Evolutionary conservation across 2,888 invertebrate species (phyloP).

Genomic region (Cryptocheilus praepositus): DNA sequence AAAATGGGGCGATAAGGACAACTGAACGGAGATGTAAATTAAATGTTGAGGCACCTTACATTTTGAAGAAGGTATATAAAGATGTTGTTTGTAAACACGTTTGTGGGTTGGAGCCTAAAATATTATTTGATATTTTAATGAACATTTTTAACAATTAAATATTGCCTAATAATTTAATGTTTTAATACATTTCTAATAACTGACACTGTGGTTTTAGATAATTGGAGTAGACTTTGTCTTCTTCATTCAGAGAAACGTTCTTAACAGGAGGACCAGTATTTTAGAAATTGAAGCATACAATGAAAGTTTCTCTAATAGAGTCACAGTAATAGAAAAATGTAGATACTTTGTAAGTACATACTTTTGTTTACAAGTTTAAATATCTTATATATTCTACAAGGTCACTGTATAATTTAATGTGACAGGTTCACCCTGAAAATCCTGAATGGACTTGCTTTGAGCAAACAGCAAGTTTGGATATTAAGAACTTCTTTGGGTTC

Average conservation of each 20-base stretch:
- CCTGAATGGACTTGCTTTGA: slow-evolving; percentile 97
- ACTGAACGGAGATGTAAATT: slow-evolving; percentile 92
- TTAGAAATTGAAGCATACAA: slow-evolving; percentile 94
- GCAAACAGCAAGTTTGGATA: slow-evolving; percentile 92
- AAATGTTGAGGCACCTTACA: slow-evolving; percentile 94
- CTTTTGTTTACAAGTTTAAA: neutral
- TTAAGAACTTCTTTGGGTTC: slow-evolving; percentile 96
- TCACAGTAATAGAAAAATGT: slow-evolving; percentile 92
- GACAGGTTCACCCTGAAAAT: slow-evolving; percentile 94
- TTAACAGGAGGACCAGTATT: slow-evolving; percentile 86
- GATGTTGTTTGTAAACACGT: neutral
- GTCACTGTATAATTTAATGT: slow-evolving; percentile 6
- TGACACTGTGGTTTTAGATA: slow-evolving; percentile 77
- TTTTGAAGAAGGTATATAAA: slow-evolving; percentile 88
- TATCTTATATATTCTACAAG: neutral
- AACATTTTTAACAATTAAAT: too few relatives aligned
- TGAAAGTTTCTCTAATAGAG: slow-evolving; percentile 90
- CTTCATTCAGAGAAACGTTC: slow-evolving; percentile 92
- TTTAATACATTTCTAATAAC: too few relatives aligned
- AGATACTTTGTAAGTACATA: slow-evolving; percentile 85
- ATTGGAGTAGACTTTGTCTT: slow-evolving; percentile 94
- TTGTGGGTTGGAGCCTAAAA: too few relatives aligned
- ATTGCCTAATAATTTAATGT: too few relatives aligned
- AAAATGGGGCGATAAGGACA: slow-evolving; percentile 86
- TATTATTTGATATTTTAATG: too few relatives aligned